Conservation (phyloP, 2,113 vertebrate genomes). For the Onychostoma macrolepis region DNA sequence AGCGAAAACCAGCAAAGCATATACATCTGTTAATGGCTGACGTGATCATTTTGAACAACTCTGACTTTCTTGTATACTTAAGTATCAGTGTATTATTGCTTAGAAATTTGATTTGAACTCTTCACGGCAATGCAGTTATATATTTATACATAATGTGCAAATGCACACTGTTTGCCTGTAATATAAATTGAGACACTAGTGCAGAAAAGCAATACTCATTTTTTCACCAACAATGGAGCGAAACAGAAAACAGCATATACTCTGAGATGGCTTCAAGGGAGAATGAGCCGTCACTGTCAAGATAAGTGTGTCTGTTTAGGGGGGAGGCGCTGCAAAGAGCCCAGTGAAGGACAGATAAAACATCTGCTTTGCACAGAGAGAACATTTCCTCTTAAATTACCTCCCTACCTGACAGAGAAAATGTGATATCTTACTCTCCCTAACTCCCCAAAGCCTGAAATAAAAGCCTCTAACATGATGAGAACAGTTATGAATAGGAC, state of each 20-base stretch:
- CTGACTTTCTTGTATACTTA: not conserved
- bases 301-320: constrained; percentile 58
- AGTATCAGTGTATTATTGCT: not conserved
- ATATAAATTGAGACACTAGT: not conserved
- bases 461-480: constrained; percentile 46
- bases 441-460: constrained; percentile 39
- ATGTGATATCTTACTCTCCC: constrained; percentile 35
- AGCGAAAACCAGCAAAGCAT: not conserved
- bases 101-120: not conserved
- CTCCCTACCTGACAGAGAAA: constrained; percentile 44
- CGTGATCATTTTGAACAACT: not conserved
- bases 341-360: constrained; percentile 54
- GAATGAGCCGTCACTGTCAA: constrained; percentile 48
- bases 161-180: not conserved
- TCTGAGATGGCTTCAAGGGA: constrained; percentile 46
- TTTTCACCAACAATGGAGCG: not conserved
- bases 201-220: not conserved
- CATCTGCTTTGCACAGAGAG: constrained; percentile 51
- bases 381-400: constrained; percentile 50
- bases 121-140: not conserved
- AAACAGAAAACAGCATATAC: constrained; percentile 30
- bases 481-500: constrained; percentile 49
- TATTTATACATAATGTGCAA: not conserved
- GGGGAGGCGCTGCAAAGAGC: constrained; percentile 20
- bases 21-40: not conserved